These are phyloP conservation scores for Sebastes schlegelii DNA, from an alignment of 2,113 vertebrate species.

Conservation along the genomic window DNA sequence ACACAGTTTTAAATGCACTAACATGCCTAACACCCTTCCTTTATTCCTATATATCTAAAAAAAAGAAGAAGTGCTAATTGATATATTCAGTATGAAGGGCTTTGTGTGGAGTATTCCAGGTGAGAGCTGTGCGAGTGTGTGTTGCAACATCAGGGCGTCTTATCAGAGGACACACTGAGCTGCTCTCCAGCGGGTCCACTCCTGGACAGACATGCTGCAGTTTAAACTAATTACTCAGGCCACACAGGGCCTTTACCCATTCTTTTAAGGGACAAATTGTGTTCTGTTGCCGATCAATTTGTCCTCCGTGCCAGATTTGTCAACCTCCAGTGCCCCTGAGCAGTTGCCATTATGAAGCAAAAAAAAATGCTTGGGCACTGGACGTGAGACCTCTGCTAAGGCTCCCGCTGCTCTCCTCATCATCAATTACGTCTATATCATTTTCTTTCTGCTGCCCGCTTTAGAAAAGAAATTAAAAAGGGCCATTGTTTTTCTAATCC, in stretches of 20 bases:
- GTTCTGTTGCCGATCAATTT: conserved; percentile 79
- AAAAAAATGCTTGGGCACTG: conserved; percentile 50
- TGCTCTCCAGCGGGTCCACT: conserved; percentile 45
- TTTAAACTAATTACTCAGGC: conserved; percentile 77
- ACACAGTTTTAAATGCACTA: not conserved
- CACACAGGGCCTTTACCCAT: conserved; percentile 59
- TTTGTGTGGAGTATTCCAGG: conserved; percentile 34
- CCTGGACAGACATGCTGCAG: conserved; percentile 56
- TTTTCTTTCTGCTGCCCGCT: conserved; percentile 72
- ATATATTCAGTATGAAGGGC: conserved; percentile 25
- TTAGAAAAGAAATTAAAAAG: conserved; percentile 79
- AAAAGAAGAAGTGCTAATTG: conserved; percentile 31
- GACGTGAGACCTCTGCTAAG: conserved; percentile 69
- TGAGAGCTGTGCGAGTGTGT: not conserved
- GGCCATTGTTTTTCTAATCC: conserved; percentile 81
- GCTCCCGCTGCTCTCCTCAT: conserved; percentile 69
- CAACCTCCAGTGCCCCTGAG: conserved; percentile 71
- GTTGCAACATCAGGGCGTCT: conserved; percentile 41
- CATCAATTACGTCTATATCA: conserved; percentile 82
- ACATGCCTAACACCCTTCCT: not conserved
- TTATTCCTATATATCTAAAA: conserved; percentile 19
- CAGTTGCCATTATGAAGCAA: conserved; percentile 71
- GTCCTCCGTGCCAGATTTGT: conserved; percentile 77
- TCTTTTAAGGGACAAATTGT: conserved; percentile 77
- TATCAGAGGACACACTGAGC: conserved; percentile 61